Percentiles rank a stretch among this genome's conserved stretches.
These are phyloP conservation scores for Ephydatia muelleri DNA, from an alignment of 37 sponge, comb jelly and placozoan species.

Conservation along the genomic window DNA sequence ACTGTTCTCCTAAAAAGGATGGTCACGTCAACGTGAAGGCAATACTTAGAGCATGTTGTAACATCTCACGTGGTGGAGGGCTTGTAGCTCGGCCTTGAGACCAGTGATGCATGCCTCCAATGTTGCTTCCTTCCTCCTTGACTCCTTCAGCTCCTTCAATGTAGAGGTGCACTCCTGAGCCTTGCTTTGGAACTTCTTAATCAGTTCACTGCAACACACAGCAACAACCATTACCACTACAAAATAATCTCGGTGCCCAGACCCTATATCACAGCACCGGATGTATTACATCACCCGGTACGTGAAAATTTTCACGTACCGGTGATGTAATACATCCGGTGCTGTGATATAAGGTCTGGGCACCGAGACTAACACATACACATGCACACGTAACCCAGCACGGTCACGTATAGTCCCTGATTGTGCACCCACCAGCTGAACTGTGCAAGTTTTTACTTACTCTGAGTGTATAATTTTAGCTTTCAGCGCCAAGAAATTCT, in stretches of 20 bases:
- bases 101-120: constrained; percentile 16
- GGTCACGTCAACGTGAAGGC: neutral
- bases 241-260: too few relatives aligned
- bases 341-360: too few relatives aligned
- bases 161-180: neutral
- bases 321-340: too few relatives aligned
- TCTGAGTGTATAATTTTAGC: constrained; percentile 33
- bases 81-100: constrained; percentile 25
- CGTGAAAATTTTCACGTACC: neutral
- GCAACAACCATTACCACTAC: neutral
- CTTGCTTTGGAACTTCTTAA: constrained; percentile 15
- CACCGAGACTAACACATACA: neutral
- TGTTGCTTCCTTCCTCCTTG: neutral
- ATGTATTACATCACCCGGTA: neutral
- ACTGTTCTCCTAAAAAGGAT: neutral
- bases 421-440: too few relatives aligned
- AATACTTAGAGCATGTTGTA: neutral
- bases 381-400: neutral
- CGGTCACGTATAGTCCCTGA: too few relatives aligned
- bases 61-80: constrained; percentile 9
- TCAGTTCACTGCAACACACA: constrained; percentile 40
- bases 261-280: too few relatives aligned
- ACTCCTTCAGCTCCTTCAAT: constrained; percentile 16
- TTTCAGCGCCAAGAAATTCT: constrained; percentile 38
- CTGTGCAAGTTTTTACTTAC: constrained; percentile 44